Evolutionary conservation across 2,113 vertebrate species (phyloP).

Genomic region (Eidolon helvum): DNA sequence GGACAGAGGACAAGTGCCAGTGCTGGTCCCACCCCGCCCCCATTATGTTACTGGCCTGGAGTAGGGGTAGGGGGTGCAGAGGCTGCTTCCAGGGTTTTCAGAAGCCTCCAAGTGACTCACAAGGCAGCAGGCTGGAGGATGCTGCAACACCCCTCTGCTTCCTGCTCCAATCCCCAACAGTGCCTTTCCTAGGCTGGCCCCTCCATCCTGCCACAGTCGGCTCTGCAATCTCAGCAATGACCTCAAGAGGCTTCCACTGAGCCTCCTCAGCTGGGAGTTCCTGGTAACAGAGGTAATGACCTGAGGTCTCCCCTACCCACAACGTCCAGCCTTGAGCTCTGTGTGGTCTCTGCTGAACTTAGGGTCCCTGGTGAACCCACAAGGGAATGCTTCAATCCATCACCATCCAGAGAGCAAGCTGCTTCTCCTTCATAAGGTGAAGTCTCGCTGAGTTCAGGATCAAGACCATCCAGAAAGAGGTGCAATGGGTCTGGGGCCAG

Average conservation of each 20-base stretch:
- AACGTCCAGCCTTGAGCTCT: not conserved
- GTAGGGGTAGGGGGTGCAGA: no score
- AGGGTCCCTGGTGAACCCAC: not conserved
- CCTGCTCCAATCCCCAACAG: accelerated
- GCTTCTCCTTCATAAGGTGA: not conserved
- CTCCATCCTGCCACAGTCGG: accelerated
- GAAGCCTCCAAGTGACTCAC: not conserved
- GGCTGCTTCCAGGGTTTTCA: not conserved
- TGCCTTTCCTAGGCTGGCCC: not conserved
- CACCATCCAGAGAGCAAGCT: no score
- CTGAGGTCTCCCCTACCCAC: not conserved
- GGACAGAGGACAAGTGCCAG: not conserved
- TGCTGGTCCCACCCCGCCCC: not conserved
- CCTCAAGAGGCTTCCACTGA: not conserved
- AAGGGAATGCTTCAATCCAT: not conserved
- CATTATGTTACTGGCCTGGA: not conserved
- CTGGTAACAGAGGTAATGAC: accelerated
- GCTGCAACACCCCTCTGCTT: not conserved
- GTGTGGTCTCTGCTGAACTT: not conserved
- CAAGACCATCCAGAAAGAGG: not conserved
- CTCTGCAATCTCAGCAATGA: not conserved
- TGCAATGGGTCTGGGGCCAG: not conserved
- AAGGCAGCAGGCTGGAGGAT: not conserved
- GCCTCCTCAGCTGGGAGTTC: not conserved
- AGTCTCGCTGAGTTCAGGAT: not conserved